These are phyloP conservation scores for Leptinotarsa haldemani DNA, from an alignment of 2,888 invertebrate genomes.

Conservation along the genomic window DNA sequence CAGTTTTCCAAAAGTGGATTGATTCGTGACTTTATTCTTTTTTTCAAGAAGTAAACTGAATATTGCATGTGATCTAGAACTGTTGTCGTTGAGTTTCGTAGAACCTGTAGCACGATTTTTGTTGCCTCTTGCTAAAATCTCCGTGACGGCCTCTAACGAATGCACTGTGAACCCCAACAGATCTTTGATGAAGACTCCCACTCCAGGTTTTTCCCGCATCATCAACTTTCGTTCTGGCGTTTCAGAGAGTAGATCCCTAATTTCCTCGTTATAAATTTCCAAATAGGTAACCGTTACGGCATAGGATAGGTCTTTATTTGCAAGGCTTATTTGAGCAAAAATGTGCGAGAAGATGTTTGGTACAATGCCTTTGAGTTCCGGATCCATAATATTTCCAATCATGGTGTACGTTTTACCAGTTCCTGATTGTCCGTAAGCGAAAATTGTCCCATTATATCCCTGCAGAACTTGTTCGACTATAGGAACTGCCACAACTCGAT, in stretches of 20 bases:
- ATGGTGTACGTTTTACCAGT: slow-evolving; percentile 98
- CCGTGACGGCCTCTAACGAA: slow-evolving; percentile 93
- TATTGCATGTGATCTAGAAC: slow-evolving; percentile 95
- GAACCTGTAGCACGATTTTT: slow-evolving; percentile 83
- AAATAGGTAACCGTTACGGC: slow-evolving; percentile 94
- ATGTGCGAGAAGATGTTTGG: slow-evolving; percentile 98
- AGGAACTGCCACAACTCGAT: slow-evolving; percentile 92
- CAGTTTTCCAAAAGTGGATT: slow-evolving; percentile 89
- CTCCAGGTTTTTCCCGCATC: slow-evolving; percentile 92
- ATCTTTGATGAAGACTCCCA: slow-evolving; percentile 96
- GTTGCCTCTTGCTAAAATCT: slow-evolving; percentile 93
- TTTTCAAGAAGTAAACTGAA: slow-evolving; percentile 97
- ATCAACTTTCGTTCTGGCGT: slow-evolving; percentile 78
- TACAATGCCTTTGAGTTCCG: slow-evolving; percentile 92
- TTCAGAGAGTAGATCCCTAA: slow-evolving; percentile 84
- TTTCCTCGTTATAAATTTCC: slow-evolving; percentile 98
- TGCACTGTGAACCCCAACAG: slow-evolving; percentile 94
- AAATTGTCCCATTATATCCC: slow-evolving; percentile 93
- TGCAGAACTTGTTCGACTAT: slow-evolving; percentile 94
- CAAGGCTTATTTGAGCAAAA: slow-evolving; percentile 94
- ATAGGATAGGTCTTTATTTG: slow-evolving; percentile 81
- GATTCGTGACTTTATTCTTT: slow-evolving; percentile 82
- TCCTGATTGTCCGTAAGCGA: slow-evolving; percentile 90
- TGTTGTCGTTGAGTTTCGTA: slow-evolving; percentile 95
- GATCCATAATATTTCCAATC: slow-evolving; percentile 87